Conservation (phyloP, 1,140 invertebrate species). For the Drosophila repleta region DNA sequence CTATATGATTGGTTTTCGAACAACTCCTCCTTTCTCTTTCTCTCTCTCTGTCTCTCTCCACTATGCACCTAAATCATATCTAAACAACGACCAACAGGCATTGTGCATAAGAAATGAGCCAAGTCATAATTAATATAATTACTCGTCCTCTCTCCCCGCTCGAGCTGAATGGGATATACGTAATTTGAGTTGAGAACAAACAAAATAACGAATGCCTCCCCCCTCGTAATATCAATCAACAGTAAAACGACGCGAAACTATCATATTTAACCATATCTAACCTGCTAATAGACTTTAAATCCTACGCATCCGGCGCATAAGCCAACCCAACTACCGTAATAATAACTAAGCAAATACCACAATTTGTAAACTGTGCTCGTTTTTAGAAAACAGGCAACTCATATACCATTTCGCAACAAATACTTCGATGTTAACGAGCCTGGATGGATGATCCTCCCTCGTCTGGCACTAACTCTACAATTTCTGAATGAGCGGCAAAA, state of each 20-base stretch:
- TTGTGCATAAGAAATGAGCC: constrained; percentile 57
- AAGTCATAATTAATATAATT: constrained; percentile 65
- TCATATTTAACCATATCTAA: constrained; percentile 40
- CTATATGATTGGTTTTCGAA: constrained; percentile 9
- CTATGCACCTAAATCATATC: constrained; percentile 12
- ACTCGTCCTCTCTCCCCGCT: constrained; percentile 4
- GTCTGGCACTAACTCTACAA: constrained; percentile 42
- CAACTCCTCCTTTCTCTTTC: too few species aligned
- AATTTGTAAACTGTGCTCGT: constrained; percentile 46
- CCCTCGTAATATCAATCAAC: constrained; percentile 71
- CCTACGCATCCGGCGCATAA: constrained; percentile 61
- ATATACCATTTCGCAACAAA: constrained; percentile 50
- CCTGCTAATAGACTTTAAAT: constrained; percentile 34
- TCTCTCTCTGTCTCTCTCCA: too few species aligned
- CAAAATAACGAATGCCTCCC: constrained; percentile 41
- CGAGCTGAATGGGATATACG: constrained; percentile 35
- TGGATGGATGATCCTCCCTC: constrained; percentile 30
- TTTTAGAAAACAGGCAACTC: constrained; percentile 80
- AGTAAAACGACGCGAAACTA: constrained; percentile 65
- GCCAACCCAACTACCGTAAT: constrained; percentile 36
- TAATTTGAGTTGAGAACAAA: constrained; percentile 45
- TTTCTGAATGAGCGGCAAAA: constrained; percentile 54
- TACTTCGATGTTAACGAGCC: constrained; percentile 64
- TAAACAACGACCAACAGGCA: constrained; percentile 20
- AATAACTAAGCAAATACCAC: constrained; percentile 42